Conservation (phyloP, 1,140 invertebrate genomes). For the Eupristina koningsbergeri region DNA sequence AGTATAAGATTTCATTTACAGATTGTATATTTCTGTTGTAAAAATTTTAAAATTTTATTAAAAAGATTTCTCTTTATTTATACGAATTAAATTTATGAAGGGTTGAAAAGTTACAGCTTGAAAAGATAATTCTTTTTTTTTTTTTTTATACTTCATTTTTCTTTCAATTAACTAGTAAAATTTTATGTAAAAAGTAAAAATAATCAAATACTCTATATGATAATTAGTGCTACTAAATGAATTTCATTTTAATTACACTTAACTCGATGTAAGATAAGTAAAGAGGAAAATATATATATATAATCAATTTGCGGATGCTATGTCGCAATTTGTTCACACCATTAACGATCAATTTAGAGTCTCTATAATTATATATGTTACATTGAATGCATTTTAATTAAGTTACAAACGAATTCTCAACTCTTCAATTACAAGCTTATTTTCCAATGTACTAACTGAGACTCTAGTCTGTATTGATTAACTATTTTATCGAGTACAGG, state of each 20-base stretch:
- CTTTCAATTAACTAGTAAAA: no score
- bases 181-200: neutral
- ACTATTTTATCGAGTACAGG: neutral
- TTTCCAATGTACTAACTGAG: neutral
- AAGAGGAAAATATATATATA: neutral
- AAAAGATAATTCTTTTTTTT: no score
- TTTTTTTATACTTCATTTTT: no score
- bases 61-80: no score
- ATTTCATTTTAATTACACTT: neutral
- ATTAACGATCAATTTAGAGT: neutral
- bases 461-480: neutral
- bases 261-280: no score
- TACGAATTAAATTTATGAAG: no score
- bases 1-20: neutral
- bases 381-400: slow-evolving; percentile 26
- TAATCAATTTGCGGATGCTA: neutral
- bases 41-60: no score
- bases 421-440: slow-evolving; percentile 4
- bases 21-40: neutral
- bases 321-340: neutral
- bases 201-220: neutral
- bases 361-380: neutral
- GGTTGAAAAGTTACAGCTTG: no score
- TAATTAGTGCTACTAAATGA: neutral
- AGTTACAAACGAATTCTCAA: neutral